phyloP scores from a whole-genome alignment of 2,888 invertebrate genomes.

The Cephalotes varians region DNA sequence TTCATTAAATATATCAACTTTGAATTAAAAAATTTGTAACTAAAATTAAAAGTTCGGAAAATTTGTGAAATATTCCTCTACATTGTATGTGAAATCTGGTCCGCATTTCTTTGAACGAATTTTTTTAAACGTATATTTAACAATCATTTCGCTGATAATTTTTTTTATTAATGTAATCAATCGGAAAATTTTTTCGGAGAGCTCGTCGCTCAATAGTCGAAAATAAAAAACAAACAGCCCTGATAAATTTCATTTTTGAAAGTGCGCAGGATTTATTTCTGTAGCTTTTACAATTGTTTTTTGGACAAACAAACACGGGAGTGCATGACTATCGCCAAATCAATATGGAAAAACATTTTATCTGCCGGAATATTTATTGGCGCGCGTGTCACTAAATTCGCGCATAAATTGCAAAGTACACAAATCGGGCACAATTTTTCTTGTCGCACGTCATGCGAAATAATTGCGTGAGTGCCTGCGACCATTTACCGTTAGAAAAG shows the following conservation, averaged over 20 bases:
- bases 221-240: slow-evolving; percentile 4
- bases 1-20: too few species aligned
- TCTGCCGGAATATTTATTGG: slow-evolving; percentile 40
- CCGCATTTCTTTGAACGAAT: neutral
- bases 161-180: slow-evolving; percentile 36
- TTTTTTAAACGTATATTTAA: neutral
- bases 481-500: slow-evolving; percentile 34
- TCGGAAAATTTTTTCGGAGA: neutral
- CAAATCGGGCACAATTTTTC: slow-evolving; percentile 49
- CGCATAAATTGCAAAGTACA: slow-evolving; percentile 53
- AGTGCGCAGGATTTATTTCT: slow-evolving; percentile 41
- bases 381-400: slow-evolving; percentile 43
- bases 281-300: slow-evolving; percentile 43
- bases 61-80: neutral
- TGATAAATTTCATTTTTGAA: slow-evolving; percentile 46
- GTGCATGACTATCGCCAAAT: slow-evolving; percentile 36
- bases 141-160: neutral
- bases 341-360: slow-evolving; percentile 47
- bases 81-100: neutral
- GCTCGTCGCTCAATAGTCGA: neutral
- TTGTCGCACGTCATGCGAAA: slow-evolving; percentile 49
- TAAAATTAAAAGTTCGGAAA: too few species aligned
- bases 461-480: slow-evolving; percentile 42
- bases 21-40: too few species aligned
- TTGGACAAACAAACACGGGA: slow-evolving; percentile 32